Evolutionary conservation across 2,888 invertebrate genomes (phyloP).

Genomic region (Dryomyza anilis): DNA sequence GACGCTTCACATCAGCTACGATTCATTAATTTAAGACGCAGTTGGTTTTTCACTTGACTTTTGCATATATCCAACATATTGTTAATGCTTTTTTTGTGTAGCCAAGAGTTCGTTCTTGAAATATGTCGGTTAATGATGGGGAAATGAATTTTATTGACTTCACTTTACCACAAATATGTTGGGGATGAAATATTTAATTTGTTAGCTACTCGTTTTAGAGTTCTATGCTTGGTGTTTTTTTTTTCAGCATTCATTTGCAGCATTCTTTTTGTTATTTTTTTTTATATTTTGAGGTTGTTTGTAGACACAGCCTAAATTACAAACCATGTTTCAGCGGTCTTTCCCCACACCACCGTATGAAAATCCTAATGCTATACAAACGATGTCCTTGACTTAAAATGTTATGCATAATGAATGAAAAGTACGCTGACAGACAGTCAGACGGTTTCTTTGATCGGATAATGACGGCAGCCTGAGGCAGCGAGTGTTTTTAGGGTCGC

Average conservation of each 20-base stretch:
- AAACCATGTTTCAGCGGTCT: background rate
- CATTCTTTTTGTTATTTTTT: too few species aligned
- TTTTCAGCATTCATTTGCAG: too few species aligned
- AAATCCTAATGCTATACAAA: too few species aligned
- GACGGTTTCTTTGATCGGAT: slow-evolving; percentile 17
- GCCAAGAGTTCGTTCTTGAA: background rate
- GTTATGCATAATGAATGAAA: slow-evolving; percentile 29
- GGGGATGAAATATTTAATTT: too few species aligned
- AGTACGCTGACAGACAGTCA: too few species aligned
- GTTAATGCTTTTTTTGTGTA: slow-evolving; percentile 2
- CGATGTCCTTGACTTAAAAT: slow-evolving; percentile 14
- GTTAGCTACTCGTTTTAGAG: too few species aligned
- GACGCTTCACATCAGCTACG: slow-evolving; percentile 26
- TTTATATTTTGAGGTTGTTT: background rate
- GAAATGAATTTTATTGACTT: slow-evolving; percentile 35
- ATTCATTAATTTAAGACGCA: slow-evolving; percentile 34
- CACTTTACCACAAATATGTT: slow-evolving; percentile 27
- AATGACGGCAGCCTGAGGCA: background rate
- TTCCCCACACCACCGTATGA: too few species aligned
- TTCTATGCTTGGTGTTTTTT: too few species aligned
- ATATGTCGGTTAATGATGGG: slow-evolving; percentile 29
- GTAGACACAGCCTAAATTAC: background rate
- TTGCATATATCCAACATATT: slow-evolving; percentile 18
- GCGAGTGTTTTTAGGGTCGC: background rate
- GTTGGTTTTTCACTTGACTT: too few species aligned